These are phyloP conservation scores for Epinephelus cyanopodus DNA, from an alignment of 2,113 vertebrate genomes.

Conservation along the genomic window DNA sequence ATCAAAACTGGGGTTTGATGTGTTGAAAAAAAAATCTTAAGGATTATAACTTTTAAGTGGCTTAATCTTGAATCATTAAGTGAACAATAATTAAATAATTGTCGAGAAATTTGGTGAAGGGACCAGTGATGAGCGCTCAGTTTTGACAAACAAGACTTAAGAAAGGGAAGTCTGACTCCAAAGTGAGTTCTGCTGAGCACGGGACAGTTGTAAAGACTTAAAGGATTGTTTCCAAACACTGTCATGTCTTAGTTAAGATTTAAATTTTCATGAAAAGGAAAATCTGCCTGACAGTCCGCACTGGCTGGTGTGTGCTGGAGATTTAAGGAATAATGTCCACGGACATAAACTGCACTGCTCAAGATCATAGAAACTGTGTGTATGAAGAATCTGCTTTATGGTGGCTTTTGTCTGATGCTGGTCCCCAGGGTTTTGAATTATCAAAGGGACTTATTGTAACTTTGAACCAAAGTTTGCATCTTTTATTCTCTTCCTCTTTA, in stretches of 20 bases:
- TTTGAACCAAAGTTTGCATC: slow-evolving; percentile 46
- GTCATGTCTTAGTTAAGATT: slow-evolving; percentile 30
- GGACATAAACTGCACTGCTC: slow-evolving; percentile 32
- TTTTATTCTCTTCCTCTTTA: slow-evolving; percentile 23
- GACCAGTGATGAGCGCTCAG: neutral
- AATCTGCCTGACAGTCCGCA: slow-evolving; percentile 7
- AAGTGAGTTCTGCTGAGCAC: slow-evolving; percentile 16
- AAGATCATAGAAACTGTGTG: slow-evolving; percentile 36
- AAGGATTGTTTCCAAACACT: slow-evolving; percentile 4
- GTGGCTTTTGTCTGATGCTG: slow-evolving; percentile 30
- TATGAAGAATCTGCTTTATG: slow-evolving; percentile 39
- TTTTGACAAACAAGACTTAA: neutral
- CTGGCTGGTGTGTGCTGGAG: slow-evolving; percentile 13
- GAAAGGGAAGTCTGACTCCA: neutral
- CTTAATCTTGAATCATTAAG: slow-evolving; percentile 8
- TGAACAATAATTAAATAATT: slow-evolving; percentile 31
- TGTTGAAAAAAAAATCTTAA: slow-evolving; percentile 16
- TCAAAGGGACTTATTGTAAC: slow-evolving; percentile 38
- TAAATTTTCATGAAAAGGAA: slow-evolving; percentile 46
- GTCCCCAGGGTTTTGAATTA: slow-evolving; percentile 43
- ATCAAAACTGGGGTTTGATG: neutral
- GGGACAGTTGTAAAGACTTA: neutral
- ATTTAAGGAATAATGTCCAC: slow-evolving; percentile 41
- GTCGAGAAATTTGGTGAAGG: slow-evolving; percentile 5
- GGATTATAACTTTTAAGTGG: slow-evolving; percentile 8